Evolutionary conservation across 2,888 invertebrate species (phyloP).

Genomic region (Neria commutata): DNA sequence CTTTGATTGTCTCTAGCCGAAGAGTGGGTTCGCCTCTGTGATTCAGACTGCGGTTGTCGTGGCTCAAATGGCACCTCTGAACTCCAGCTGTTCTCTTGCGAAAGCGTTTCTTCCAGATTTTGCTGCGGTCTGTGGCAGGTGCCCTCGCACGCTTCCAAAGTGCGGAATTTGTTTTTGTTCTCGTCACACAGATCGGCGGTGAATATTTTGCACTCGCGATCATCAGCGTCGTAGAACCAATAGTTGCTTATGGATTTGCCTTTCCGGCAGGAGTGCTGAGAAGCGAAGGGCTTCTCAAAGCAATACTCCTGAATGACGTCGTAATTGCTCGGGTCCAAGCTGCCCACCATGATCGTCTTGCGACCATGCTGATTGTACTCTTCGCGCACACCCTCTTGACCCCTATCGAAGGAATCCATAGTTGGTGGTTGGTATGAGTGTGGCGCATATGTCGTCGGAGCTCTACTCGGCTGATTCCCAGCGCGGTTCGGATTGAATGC

Average conservation of each 20-base stretch:
- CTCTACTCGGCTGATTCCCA: too few species aligned
- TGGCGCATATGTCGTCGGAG: too few species aligned
- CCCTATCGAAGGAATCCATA: neutral
- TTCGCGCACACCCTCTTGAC: constrained; percentile 8
- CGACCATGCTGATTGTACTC: constrained; percentile 21
- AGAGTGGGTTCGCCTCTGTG: neutral
- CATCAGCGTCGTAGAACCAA: constrained; percentile 53
- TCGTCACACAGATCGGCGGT: constrained; percentile 52
- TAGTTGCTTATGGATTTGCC: constrained; percentile 39
- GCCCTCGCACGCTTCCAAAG: constrained; percentile 44
- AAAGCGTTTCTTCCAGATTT: constrained; percentile 20
- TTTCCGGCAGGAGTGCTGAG: constrained; percentile 35
- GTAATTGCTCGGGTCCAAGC: constrained; percentile 29
- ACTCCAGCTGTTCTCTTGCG: neutral
- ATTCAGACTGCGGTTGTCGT: neutral
- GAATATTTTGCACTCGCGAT: constrained; percentile 48
- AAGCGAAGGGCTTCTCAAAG: constrained; percentile 40
- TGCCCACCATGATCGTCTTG: constrained; percentile 14
- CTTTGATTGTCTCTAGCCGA: constrained; percentile 14
- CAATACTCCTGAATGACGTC: constrained; percentile 45
- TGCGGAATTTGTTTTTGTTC: constrained; percentile 48
- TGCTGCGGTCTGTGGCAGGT: constrained; percentile 40
- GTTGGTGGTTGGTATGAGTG: neutral
- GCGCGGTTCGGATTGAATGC: too few species aligned
- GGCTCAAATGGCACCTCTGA: neutral